Percentiles rank a stretch among this genome's conserved stretches.
These are phyloP conservation scores for Platycnemis pennipes DNA, from an alignment of 2,888 invertebrate genomes.

Conservation along the genomic window DNA sequence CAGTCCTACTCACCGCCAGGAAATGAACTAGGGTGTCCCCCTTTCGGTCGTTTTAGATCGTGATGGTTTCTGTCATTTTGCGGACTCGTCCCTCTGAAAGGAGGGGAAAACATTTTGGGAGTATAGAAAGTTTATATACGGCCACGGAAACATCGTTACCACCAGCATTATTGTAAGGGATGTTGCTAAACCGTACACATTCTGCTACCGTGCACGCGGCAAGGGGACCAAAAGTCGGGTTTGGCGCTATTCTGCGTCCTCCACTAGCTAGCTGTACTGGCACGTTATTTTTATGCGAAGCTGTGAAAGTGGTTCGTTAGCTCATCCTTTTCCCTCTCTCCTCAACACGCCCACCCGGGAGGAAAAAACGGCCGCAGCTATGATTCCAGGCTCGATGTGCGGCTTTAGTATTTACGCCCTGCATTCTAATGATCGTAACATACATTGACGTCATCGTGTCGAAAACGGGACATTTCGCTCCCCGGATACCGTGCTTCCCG, in stretches of 20 bases:
- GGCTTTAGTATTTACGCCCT: not conserved
- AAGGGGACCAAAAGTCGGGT: not conserved
- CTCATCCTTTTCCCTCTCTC: not conserved
- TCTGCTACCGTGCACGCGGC: not conserved
- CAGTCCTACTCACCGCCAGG: not conserved
- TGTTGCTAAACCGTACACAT: not conserved
- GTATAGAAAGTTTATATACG: no score
- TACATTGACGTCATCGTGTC: constrained; percentile 19
- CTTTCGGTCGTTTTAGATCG: not conserved
- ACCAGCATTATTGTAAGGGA: no score
- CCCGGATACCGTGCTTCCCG: not conserved
- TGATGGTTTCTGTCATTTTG: not conserved
- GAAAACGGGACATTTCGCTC: not conserved
- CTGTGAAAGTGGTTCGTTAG: constrained; percentile 39
- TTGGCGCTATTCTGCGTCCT: not conserved
- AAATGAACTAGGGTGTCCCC: not conserved
- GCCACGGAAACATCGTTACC: no score
- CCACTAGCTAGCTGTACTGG: not conserved
- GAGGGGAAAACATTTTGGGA: no score
- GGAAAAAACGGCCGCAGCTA: not conserved
- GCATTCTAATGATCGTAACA: constrained; percentile 18
- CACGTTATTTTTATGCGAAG: constrained; percentile 35
- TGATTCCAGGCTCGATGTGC: not conserved
- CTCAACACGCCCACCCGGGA: not conserved
- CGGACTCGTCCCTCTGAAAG: no score